Conservation (phyloP, 2,113 vertebrate genomes). For the Loxodonta africana region DNA sequence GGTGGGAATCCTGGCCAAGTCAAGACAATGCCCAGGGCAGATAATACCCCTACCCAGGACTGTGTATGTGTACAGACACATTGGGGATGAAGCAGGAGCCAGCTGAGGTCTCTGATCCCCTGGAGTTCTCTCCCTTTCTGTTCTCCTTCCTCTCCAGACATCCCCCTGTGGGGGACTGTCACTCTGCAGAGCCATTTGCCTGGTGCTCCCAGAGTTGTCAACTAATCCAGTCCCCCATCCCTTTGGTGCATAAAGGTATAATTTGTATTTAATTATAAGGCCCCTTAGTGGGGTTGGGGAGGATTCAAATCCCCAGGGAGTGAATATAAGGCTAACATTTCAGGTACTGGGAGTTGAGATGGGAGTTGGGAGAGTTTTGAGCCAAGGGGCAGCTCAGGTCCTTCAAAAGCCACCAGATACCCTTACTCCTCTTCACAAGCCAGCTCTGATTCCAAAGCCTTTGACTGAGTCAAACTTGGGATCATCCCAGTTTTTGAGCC, state of each 20-base stretch:
- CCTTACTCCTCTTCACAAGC: not conserved
- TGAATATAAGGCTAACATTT: not conserved
- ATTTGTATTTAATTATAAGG: conserved; percentile 71
- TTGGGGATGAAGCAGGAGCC: not conserved
- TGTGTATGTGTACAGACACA: not conserved
- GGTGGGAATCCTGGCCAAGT: not conserved
- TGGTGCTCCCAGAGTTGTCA: conserved; percentile 36
- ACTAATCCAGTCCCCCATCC: not conserved
- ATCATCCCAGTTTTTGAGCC: not conserved
- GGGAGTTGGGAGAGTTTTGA: not conserved
- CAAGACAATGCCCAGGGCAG: not conserved
- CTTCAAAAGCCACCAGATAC: conserved; percentile 23
- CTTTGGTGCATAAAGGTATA: not conserved
- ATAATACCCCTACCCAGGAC: not conserved
- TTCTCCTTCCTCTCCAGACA: conserved; percentile 17
- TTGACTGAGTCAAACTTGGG: not conserved
- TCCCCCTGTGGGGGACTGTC: not conserved
- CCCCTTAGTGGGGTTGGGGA: not conserved
- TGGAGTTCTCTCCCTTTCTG: not conserved
- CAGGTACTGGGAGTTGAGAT: not conserved
- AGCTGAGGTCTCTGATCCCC: not conserved
- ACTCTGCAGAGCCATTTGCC: conserved; percentile 32
- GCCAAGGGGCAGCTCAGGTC: not conserved
- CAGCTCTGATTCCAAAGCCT: not conserved
- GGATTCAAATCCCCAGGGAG: conserved; percentile 37